A percentile compares a stretch with the other conserved stretches of the same genome.
Conservation (phyloP, 2,113 vertebrate genomes). For the Silurus asotus region DNA sequence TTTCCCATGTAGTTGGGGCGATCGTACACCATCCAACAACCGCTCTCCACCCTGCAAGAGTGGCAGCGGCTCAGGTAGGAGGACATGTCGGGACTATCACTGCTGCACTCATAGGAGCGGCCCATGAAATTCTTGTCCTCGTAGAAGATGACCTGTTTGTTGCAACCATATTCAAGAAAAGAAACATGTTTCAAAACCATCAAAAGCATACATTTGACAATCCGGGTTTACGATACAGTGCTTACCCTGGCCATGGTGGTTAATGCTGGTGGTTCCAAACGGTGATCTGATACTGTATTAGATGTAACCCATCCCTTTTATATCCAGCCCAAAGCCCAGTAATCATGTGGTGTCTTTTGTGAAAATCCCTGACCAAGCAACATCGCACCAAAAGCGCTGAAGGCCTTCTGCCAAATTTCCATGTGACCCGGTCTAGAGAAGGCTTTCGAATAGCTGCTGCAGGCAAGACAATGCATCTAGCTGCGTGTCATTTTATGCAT, state of each 20-base stretch:
- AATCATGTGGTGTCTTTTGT: slow-evolving; percentile 64
- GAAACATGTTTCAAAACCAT: too few species aligned
- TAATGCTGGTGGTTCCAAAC: background rate
- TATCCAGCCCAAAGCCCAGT: slow-evolving; percentile 34
- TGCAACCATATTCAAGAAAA: background rate
- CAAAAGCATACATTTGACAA: background rate
- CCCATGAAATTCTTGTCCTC: slow-evolving; percentile 71
- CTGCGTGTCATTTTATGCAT: background rate
- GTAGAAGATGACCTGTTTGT: slow-evolving; percentile 66
- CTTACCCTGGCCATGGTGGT: slow-evolving; percentile 39
- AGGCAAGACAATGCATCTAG: slow-evolving; percentile 30
- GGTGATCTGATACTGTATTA: background rate
- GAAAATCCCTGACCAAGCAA: slow-evolving; percentile 68
- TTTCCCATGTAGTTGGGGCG: slow-evolving; percentile 41
- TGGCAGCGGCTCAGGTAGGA: slow-evolving; percentile 58
- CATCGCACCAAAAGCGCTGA: slow-evolving; percentile 54
- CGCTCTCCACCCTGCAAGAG: slow-evolving; percentile 56
- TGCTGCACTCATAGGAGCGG: slow-evolving; percentile 69
- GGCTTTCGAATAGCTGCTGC: slow-evolving; percentile 19
- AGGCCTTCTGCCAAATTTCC: slow-evolving; percentile 11
- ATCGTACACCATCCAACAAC: slow-evolving; percentile 61
- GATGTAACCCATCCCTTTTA: slow-evolving; percentile 22
- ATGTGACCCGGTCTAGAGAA: slow-evolving; percentile 24
- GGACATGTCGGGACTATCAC: slow-evolving; percentile 66
- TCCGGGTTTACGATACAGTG: too few species aligned